phyloP scores from a whole-genome alignment of 2,888 invertebrate genomes.

The Andrena hattorfiana region DNA sequence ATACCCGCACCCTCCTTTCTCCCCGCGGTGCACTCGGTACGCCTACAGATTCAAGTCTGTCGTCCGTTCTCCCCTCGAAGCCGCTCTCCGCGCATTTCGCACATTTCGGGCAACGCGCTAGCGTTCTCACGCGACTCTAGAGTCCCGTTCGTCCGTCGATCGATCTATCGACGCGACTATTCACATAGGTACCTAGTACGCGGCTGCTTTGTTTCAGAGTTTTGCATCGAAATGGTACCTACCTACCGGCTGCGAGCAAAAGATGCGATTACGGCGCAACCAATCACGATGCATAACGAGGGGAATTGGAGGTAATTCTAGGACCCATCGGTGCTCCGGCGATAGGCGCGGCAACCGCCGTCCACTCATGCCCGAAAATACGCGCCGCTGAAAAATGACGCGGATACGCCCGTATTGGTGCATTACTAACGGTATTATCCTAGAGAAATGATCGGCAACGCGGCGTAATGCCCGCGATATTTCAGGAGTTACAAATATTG shows the following conservation, averaged over 20 bases:
- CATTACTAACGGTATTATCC: conserved; percentile 63
- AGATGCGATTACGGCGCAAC: background rate
- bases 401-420: conserved; percentile 19
- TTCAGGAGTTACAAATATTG: conserved; percentile 63
- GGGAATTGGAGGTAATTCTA: background rate
- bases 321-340: background rate
- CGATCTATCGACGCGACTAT: background rate
- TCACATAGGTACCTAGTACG: too few relatives aligned
- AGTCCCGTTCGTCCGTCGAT: background rate
- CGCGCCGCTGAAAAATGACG: conserved; percentile 31
- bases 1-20: conserved; percentile 26
- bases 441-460: conserved; percentile 53
- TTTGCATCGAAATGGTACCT: background rate
- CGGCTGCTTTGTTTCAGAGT: too few relatives aligned
- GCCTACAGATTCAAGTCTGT: conserved; percentile 11
- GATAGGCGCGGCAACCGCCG: background rate
- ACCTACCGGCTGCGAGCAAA: background rate
- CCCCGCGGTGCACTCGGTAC: conserved; percentile 16
- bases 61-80: background rate
- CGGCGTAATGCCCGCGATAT: conserved; percentile 51
- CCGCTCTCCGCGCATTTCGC: background rate
- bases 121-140: background rate
- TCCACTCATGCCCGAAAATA: background rate
- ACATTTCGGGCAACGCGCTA: background rate
- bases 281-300: background rate